These are phyloP conservation scores for Tetraneura akinire DNA, from an alignment of 1,140 invertebrate genomes.

Conservation along the genomic window DNA sequence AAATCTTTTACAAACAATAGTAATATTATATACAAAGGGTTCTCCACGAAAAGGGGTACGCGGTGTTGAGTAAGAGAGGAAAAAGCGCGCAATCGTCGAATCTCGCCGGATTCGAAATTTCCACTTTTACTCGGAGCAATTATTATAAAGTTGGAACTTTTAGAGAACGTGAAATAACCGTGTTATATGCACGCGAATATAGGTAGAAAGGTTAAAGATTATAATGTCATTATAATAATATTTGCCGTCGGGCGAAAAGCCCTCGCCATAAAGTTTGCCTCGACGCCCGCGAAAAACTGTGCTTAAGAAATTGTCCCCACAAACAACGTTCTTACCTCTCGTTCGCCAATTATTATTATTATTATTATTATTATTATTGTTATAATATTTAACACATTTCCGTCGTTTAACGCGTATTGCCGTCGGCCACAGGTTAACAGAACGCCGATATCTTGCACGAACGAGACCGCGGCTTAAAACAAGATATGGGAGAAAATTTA, in stretches of 20 bases:
- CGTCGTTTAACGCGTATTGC: not conserved
- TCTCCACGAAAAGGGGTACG: not conserved
- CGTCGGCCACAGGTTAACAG: no score
- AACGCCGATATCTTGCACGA: no score
- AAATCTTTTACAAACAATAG: slow-evolving; percentile 11
- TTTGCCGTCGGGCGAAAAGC: slow-evolving; percentile 25
- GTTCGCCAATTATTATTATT: not conserved
- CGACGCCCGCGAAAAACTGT: not conserved
- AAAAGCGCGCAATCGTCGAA: slow-evolving; percentile 13
- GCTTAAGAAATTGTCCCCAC: not conserved
- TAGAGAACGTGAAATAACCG: slow-evolving; percentile 43
- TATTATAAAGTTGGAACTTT: slow-evolving; percentile 47
- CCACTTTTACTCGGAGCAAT: slow-evolving; percentile 19
- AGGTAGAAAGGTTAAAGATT: slow-evolving; percentile 22
- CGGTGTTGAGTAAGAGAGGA: not conserved
- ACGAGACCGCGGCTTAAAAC: no score
- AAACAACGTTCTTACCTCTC: not conserved
- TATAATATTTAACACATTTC: slow-evolving; percentile 5
- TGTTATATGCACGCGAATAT: not conserved
- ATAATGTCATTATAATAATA: slow-evolving; percentile 47
- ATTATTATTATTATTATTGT: not conserved
- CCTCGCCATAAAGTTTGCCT: slow-evolving; percentile 23
- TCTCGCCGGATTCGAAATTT: slow-evolving; percentile 7
- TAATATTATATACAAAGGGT: not conserved
- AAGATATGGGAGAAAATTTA: no score